Percentiles rank a stretch among this genome's conserved stretches.
Evolutionary conservation across 2,797 vertebrate genomes (phyloP).

Genomic region (Danionella dracula): DNA sequence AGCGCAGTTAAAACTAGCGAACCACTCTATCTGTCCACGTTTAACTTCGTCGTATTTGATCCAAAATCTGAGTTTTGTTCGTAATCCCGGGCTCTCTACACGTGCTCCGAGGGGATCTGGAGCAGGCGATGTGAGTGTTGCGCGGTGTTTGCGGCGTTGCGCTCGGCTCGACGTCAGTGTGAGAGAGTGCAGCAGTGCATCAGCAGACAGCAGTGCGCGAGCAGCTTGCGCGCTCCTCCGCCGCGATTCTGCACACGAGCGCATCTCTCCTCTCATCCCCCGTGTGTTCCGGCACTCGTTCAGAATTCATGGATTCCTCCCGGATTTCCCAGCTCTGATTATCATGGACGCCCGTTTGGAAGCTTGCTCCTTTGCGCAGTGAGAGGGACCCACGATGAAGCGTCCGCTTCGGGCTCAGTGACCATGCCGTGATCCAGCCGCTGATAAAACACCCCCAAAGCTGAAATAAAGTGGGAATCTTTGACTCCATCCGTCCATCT

Average conservation of each 20-base stretch:
- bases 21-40: too few relatives aligned
- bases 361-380: conserved; percentile 68
- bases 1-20: too few relatives aligned
- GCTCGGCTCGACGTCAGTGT: conserved; percentile 87
- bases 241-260: conserved; percentile 54
- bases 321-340: conserved; percentile 76
- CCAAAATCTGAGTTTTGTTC: too few relatives aligned
- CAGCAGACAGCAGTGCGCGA: conserved; percentile 74
- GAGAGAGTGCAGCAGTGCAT: conserved; percentile 81
- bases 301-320: conserved; percentile 84
- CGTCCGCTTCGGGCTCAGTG: conserved; percentile 68
- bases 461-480: conserved; percentile 65
- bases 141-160: conserved; percentile 25
- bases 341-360: conserved; percentile 87
- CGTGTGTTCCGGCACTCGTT: conserved; percentile 69
- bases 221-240: conserved; percentile 51
- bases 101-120: too few relatives aligned
- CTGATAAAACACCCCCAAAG: conserved; percentile 71
- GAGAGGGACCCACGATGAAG: conserved; percentile 88
- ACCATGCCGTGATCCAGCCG: conserved; percentile 90
- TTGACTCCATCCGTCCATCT: conserved; percentile 47
- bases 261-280: conserved; percentile 55
- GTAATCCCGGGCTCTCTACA: too few relatives aligned
- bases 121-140: conserved; percentile 31
- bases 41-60: too few relatives aligned